Percentiles rank a stretch among this genome's conserved stretches.
These are phyloP conservation scores for Eleginops maclovinus DNA, from an alignment of 2,113 vertebrate species.

Conservation along the genomic window DNA sequence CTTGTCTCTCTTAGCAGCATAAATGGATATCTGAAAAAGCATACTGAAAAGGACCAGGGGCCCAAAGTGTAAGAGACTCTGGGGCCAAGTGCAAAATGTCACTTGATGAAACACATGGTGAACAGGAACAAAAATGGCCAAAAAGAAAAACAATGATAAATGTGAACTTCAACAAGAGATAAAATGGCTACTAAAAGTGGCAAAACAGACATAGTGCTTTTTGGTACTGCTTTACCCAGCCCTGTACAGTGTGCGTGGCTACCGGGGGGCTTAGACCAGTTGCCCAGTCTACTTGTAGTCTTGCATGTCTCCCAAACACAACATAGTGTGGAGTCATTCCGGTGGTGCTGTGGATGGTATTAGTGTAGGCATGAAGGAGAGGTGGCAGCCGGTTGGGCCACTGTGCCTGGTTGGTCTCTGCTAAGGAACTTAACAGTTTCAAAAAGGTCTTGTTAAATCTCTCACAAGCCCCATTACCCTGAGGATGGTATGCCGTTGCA, in stretches of 20 bases:
- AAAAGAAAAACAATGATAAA: no score
- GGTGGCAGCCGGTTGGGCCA: not conserved
- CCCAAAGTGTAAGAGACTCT: no score
- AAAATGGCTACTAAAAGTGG: no score
- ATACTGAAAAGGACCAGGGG: no score
- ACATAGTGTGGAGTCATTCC: not conserved
- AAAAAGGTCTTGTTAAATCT: not conserved
- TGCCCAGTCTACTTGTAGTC: not conserved
- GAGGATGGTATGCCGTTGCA: not conserved
- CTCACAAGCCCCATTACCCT: not conserved
- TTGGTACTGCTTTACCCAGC: not conserved
- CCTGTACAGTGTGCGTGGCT: not conserved
- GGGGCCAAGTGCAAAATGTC: no score
- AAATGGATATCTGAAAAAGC: no score
- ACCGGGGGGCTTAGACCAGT: not conserved
- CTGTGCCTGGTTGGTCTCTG: not conserved
- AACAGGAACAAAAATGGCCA: no score
- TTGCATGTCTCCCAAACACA: not conserved
- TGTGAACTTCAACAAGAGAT: no score
- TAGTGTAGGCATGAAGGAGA: not conserved
- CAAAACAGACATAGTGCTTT: no score
- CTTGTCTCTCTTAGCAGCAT: constrained; percentile 1
- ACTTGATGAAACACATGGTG: no score
- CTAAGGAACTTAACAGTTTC: not conserved
- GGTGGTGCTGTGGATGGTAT: not conserved